These are phyloP conservation scores for Psix sp. DNA, from an alignment of 1,140 invertebrate genomes.

Conservation along the genomic window DNA sequence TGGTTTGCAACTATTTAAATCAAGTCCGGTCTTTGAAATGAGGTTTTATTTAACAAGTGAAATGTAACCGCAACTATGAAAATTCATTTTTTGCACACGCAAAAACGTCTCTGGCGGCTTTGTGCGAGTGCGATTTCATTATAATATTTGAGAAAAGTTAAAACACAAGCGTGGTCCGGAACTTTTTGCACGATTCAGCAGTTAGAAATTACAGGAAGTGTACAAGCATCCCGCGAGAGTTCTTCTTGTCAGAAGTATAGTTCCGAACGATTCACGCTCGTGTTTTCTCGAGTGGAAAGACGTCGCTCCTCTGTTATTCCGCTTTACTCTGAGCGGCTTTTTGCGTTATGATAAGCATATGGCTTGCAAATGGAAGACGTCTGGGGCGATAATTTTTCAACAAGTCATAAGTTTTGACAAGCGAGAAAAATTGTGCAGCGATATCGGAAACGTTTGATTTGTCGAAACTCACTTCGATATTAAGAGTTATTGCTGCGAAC, in stretches of 20 bases:
- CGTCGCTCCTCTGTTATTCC: conserved; percentile 30
- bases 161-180: background rate
- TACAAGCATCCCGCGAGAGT: background rate
- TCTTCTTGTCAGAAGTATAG: conserved; percentile 8
- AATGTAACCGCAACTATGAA: too few species aligned
- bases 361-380: conserved; percentile 30
- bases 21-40: too few species aligned
- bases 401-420: conserved; percentile 46
- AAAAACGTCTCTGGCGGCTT: background rate
- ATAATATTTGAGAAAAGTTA: background rate
- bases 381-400: conserved; percentile 46
- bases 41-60: too few species aligned
- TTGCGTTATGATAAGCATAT: conserved; percentile 15
- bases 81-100: too few species aligned
- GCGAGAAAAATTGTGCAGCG: conserved; percentile 38
- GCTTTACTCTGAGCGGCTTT: conserved; percentile 7
- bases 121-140: background rate
- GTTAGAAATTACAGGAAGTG: background rate
- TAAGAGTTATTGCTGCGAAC: conserved; percentile 32
- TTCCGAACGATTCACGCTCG: conserved; percentile 13
- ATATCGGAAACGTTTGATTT: conserved; percentile 39
- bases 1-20: too few species aligned
- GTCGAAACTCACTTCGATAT: conserved; percentile 29
- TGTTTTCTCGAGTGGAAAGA: conserved; percentile 27
- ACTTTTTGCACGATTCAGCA: background rate